A percentile compares a stretch with the other conserved stretches of the same genome.
phyloP scores from a whole-genome alignment of 2,797 vertebrate species.

The Rousettus madagascariensis region DNA sequence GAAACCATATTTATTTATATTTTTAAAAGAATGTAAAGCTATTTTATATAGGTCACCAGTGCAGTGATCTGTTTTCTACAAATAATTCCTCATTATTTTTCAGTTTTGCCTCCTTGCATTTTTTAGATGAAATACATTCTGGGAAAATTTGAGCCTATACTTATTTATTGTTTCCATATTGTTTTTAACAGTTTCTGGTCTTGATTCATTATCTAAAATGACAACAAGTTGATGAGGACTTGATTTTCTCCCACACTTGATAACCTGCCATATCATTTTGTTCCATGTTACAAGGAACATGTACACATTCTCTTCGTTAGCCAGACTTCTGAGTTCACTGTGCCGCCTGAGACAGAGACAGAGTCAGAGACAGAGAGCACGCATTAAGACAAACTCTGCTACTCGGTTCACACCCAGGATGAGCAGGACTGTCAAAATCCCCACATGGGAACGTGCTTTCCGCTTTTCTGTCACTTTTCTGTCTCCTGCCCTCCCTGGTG shows the following conservation, averaged over 20 bases:
- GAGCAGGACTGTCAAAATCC: neutral
- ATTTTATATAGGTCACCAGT: neutral
- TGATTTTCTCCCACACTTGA: slow-evolving; percentile 30
- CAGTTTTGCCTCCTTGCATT: neutral
- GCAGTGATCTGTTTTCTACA: neutral
- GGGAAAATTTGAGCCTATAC: neutral
- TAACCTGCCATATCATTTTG: slow-evolving; percentile 4
- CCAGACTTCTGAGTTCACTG: neutral
- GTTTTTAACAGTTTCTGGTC: slow-evolving; percentile 21
- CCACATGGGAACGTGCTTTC: neutral
- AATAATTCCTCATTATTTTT: slow-evolving; percentile 39
- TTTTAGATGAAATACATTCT: neutral
- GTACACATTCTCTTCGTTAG: slow-evolving; percentile 11
- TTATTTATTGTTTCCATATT: slow-evolving; percentile 39
- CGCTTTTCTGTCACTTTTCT: neutral
- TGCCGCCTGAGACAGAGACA: neutral
- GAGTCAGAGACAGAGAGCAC: neutral
- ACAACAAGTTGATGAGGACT: neutral
- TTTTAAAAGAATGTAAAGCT: neutral
- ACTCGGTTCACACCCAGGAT: neutral
- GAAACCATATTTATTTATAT: neutral
- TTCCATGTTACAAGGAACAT: slow-evolving; percentile 19
- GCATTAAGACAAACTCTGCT: neutral
- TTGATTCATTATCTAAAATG: slow-evolving; percentile 32
- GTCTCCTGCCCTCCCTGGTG: neutral